Percentiles rank a stretch among this genome's conserved stretches.
These are phyloP conservation scores for Nemapogon koenigi DNA, from an alignment of 2,888 invertebrate species.

Conservation along the genomic window DNA sequence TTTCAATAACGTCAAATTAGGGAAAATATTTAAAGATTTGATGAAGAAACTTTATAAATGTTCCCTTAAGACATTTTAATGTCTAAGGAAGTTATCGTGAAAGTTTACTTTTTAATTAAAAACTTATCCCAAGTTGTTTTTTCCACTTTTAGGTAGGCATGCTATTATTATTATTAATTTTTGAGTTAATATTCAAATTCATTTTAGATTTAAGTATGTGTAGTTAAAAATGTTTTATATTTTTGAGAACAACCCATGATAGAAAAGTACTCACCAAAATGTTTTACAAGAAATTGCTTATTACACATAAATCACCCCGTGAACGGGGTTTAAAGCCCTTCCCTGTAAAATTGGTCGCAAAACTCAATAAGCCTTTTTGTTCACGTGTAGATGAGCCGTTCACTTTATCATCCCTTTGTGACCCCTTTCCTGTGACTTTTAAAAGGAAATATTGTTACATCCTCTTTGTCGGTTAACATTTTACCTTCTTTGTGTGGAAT, in stretches of 20 bases:
- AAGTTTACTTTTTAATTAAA: conserved; percentile 1
- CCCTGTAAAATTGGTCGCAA: conserved; percentile 31
- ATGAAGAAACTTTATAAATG: conserved; percentile 1
- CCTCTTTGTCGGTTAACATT: no score
- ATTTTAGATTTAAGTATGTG: no score
- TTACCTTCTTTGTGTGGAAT: no score
- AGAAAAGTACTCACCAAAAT: no score
- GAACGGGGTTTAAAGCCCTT: conserved; percentile 6
- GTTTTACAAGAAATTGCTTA: no score
- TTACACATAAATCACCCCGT: no score
- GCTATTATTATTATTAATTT: no score
- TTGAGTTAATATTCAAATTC: no score
- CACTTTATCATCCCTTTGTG: conserved; percentile 34
- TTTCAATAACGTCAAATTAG: neutral
- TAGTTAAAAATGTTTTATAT: no score
- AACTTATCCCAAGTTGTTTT: no score
- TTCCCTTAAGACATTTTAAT: neutral
- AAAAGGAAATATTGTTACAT: conserved; percentile 35
- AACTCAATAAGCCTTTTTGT: conserved; percentile 47
- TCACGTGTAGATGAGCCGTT: conserved; percentile 31
- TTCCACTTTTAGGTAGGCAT: no score
- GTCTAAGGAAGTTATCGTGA: neutral
- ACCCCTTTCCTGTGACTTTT: conserved; percentile 30
- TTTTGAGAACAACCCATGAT: no score
- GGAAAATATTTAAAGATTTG: neutral